phyloP scores from a whole-genome alignment of 2,888 invertebrate species.

The Strigamia maritima region DNA sequence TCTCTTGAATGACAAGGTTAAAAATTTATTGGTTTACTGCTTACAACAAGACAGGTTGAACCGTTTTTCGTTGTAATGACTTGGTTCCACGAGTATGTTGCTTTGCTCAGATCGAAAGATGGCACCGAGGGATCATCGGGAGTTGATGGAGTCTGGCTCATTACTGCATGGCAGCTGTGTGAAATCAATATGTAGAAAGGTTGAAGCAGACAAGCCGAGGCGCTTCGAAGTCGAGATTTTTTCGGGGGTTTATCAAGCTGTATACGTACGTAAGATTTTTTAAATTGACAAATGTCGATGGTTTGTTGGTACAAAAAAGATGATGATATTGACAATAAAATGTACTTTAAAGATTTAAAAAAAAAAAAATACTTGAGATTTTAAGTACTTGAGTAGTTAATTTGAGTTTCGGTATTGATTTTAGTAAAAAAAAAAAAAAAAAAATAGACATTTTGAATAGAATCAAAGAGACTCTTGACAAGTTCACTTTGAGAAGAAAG shows the following conservation, averaged over 20 bases:
- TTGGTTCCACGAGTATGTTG: not conserved
- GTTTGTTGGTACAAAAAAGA: no score
- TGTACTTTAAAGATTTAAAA: no score
- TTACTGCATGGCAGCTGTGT: conserved; percentile 4
- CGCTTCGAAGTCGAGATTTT: not conserved
- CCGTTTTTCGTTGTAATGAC: not conserved
- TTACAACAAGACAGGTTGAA: not conserved
- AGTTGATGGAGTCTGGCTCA: conserved; percentile 4
- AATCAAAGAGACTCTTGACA: no score
- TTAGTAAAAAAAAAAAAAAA: no score
- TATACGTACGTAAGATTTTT: no score
- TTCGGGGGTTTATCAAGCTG: not conserved
- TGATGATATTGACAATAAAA: no score
- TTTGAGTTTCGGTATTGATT: no score
- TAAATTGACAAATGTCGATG: no score
- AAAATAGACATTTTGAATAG: no score
- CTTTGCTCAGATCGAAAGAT: not conserved
- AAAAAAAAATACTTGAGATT: no score
- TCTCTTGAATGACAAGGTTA: not conserved
- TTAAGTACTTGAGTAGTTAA: no score
- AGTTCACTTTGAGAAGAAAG: no score
- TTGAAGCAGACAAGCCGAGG: not conserved
- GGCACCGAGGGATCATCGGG: conserved; percentile 4
- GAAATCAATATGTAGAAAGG: conserved; percentile 4
- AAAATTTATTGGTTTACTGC: not conserved